Evolutionary conservation across 2,113 vertebrate genomes (phyloP).

Genomic region (Picathartes gymnocephalus): DNA sequence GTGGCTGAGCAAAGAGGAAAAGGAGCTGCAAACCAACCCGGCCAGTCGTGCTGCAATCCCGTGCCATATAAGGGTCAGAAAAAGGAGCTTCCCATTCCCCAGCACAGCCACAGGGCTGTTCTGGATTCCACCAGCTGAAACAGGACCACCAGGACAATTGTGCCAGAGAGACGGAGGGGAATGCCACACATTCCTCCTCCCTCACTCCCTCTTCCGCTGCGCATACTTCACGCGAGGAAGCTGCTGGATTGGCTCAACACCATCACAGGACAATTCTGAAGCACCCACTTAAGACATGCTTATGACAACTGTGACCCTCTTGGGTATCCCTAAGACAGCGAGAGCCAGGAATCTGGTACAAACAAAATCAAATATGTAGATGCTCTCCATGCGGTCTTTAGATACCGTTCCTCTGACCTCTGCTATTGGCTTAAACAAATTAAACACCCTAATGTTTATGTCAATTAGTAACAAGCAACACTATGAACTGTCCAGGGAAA

Average conservation of each 20-base stretch:
- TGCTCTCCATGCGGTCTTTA: neutral
- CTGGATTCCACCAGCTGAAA: conserved; percentile 6
- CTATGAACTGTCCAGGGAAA: neutral
- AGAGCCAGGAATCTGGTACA: neutral
- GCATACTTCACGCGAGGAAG: neutral
- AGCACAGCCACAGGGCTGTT: neutral
- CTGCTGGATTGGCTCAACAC: neutral
- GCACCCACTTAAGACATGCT: neutral
- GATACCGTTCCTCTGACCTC: neutral
- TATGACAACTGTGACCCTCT: conserved; percentile 6
- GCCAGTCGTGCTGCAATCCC: rapidly evolving
- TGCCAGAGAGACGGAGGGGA: neutral
- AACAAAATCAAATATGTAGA: conserved; percentile 9
- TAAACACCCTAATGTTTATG: neutral
- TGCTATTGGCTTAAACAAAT: neutral
- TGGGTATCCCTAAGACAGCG: neutral
- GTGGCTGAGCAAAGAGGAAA: neutral
- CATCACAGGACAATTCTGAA: neutral
- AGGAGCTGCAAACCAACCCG: neutral
- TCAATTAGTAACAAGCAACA: neutral
- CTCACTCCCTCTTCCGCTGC: neutral
- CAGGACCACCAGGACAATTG: neutral
- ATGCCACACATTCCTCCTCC: neutral
- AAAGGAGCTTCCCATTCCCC: neutral
- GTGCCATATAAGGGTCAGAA: neutral